Evolutionary conservation across 2,797 vertebrate species (phyloP).

Genomic region (Sebastes jordani): DNA sequence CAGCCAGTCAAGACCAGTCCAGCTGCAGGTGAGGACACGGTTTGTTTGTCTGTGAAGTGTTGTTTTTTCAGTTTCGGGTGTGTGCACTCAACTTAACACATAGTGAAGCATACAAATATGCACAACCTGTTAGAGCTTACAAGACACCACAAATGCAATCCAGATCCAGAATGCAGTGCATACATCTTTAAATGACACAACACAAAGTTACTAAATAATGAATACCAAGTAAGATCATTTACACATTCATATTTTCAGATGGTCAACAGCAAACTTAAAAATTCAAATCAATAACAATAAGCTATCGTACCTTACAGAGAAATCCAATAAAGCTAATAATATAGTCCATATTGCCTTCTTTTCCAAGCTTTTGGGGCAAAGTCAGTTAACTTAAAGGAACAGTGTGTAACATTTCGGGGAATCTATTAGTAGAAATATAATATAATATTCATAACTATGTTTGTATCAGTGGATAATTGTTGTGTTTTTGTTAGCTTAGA

Average conservation of each 20-base stretch:
- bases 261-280: background rate
- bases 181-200: background rate
- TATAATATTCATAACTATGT: too few relatives aligned
- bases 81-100: background rate
- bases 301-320: background rate
- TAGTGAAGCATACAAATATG: background rate
- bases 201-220: background rate
- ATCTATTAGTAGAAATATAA: too few relatives aligned
- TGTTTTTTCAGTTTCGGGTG: background rate
- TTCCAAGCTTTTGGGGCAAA: background rate
- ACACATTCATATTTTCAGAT: background rate
- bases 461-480: too few relatives aligned
- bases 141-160: background rate
- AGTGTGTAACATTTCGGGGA: too few relatives aligned
- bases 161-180: background rate
- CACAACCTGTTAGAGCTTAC: background rate
- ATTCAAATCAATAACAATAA: background rate
- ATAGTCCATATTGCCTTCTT: background rate
- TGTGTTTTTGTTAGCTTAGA: too few relatives aligned
- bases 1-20: slow-evolving; percentile 21
- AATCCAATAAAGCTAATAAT: background rate
- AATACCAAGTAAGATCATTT: background rate
- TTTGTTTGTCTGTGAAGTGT: slow-evolving; percentile 6
- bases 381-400: background rate
- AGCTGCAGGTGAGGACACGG: slow-evolving; percentile 48